phyloP scores from a whole-genome alignment of 2,113 vertebrate genomes.

The Tetraodon nigroviridis region DNA sequence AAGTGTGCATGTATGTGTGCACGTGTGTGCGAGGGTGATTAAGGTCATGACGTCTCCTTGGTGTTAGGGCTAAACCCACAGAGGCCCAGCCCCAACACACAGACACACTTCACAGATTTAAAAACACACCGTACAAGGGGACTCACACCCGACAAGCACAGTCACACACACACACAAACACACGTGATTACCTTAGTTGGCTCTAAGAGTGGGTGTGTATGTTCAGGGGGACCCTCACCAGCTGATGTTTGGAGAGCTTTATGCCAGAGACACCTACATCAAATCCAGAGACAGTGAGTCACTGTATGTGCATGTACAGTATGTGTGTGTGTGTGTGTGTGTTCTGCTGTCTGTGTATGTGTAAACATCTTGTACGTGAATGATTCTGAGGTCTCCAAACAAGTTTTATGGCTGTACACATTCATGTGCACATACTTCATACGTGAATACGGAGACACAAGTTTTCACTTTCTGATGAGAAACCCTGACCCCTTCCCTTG shows the following conservation, averaged over 20 bases:
- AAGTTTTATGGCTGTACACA: neutral
- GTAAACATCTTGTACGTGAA: neutral
- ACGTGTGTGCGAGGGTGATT: slow-evolving; percentile 29
- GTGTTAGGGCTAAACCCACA: slow-evolving; percentile 46
- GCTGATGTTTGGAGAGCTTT: slow-evolving; percentile 44
- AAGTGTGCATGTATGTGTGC: slow-evolving; percentile 11
- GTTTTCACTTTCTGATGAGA: neutral
- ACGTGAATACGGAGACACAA: no score
- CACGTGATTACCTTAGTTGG: slow-evolving; percentile 31
- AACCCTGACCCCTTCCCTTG: neutral
- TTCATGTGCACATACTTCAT: neutral
- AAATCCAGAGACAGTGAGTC: slow-evolving; percentile 20
- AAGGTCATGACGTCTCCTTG: slow-evolving; percentile 45
- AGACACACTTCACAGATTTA: slow-evolving; percentile 19
- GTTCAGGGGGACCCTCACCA: slow-evolving; percentile 23
- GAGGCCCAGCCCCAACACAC: slow-evolving; percentile 13
- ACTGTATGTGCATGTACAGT: neutral
- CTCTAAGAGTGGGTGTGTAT: slow-evolving; percentile 19
- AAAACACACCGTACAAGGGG: slow-evolving; percentile 5
- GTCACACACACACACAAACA: slow-evolving; percentile 23
- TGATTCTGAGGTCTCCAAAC: slow-evolving; percentile 2
- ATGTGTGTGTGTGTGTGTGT: neutral
- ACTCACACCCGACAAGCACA: slow-evolving; percentile 22
- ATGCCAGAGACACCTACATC: slow-evolving; percentile 14
- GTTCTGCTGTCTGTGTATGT: neutral